phyloP scores from a whole-genome alignment of 1,140 invertebrate species.

The Pseudomyrmex gracilis region DNA sequence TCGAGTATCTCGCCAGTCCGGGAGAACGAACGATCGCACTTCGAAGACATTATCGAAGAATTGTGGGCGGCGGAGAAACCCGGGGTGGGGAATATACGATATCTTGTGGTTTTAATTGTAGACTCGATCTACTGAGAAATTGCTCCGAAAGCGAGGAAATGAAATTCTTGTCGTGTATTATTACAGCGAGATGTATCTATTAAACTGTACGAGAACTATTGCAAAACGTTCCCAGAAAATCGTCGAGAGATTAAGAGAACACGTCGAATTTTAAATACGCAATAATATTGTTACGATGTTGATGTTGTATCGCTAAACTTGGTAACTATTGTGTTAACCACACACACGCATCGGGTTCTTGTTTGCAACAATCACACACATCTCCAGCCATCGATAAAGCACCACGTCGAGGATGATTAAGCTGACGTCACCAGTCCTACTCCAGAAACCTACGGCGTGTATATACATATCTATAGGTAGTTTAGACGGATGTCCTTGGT shows the following conservation, averaged over 20 bases:
- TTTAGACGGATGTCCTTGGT: conserved; percentile 13
- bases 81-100: conserved; percentile 37
- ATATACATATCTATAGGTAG: background rate
- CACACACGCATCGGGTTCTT: too few relatives aligned
- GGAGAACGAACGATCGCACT: conserved; percentile 49
- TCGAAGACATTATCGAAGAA: conserved; percentile 52
- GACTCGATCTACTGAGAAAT: conserved; percentile 11
- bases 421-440: conserved; percentile 12
- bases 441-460: conserved; percentile 5
- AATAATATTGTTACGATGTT: background rate
- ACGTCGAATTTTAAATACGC: background rate
- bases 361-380: background rate
- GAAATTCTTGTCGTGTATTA: background rate
- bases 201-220: background rate
- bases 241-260: background rate
- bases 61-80: conserved; percentile 34
- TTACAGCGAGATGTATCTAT: background rate
- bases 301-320: background rate
- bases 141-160: background rate
- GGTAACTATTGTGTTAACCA: background rate
- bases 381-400: conserved; percentile 6
- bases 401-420: conserved; percentile 31
- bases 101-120: conserved; percentile 33
- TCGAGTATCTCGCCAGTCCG: conserved; percentile 21
- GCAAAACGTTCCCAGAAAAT: background rate